Base-by-base conservation (phyloP, 2,797 vertebrate species). In the Miichthys miiuy region DNA sequence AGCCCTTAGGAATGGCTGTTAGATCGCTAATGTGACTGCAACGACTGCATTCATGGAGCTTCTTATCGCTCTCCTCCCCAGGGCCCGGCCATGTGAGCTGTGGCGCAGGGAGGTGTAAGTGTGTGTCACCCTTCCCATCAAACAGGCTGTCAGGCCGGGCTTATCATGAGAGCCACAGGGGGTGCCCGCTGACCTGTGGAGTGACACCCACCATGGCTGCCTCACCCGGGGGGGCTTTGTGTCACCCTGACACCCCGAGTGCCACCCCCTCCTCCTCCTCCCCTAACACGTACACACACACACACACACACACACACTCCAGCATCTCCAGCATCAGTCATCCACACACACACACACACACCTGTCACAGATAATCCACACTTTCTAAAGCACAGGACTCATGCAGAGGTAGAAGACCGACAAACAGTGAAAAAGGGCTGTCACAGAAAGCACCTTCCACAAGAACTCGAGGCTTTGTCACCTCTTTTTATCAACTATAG, bases 91-190 rank as follows among this genome's bases (percentile, higher is more conserved):
- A 57, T 87, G 86, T 74, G 44, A 74, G 86, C 69, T 47, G 76
- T 9, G 46, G 80, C 74, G 82, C 82, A 65, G 68, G 51, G 75
- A 65, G 72, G 83, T 85, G 86, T 70, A 82, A 77, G 74, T n/a
- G 93, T 92, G 92, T 87, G 85, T 93, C 92, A 38, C 62, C 79
- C 51, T 91, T 88, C 86, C 92, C 93, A 90, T 92, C 94, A 93
- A 93, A 84, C 61, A 38, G 47, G 57, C 94, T 87, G 95, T 94
- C 96, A 96, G 90, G 79, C 8, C 60, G 86, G 78, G 89, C 96
- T 97, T 97, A 97, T 99, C 97, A 93, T 88, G 82, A 82, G 72
- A 81, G 88, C 90, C 93, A 93, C 96, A 94, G 95, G 54, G 94
- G 91, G 65, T 70, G 65, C 25, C 88, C 75, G 83, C 89, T 94